Conservation (phyloP, 2,888 invertebrate species). For the Melipona beecheii region DNA sequence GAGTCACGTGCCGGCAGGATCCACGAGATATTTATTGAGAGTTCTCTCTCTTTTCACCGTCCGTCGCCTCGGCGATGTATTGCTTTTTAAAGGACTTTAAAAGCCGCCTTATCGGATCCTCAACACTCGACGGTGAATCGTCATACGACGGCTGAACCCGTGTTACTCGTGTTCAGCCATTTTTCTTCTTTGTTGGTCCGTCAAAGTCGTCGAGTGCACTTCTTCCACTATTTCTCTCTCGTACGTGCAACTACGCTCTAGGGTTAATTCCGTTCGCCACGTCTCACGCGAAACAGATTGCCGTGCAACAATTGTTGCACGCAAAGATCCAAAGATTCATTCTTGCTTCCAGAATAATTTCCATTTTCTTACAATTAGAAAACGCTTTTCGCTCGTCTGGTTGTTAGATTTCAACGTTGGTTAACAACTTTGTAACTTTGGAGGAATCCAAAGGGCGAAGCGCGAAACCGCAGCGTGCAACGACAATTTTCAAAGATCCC, state of each 20-base stretch:
- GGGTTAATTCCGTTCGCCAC: neutral
- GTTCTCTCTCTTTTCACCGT: slow-evolving; percentile 57
- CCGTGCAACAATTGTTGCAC: neutral
- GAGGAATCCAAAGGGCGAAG: slow-evolving; percentile 19
- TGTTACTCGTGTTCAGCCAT: slow-evolving; percentile 45
- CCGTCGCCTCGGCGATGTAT: slow-evolving; percentile 72
- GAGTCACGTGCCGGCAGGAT: slow-evolving; percentile 79
- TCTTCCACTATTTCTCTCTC: slow-evolving; percentile 20
- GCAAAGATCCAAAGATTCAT: neutral
- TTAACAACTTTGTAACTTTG: neutral
- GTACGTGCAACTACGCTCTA: neutral
- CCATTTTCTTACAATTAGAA: neutral
- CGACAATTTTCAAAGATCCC: slow-evolving; percentile 75
- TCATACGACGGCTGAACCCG: slow-evolving; percentile 37
- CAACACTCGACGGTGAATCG: slow-evolving; percentile 62
- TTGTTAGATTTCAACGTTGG: neutral
- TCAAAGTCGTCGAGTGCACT: slow-evolving; percentile 29
- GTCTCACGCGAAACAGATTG: too few species aligned
- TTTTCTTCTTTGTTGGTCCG: slow-evolving; percentile 45
- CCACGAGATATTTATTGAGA: slow-evolving; percentile 72
- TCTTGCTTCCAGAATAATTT: neutral
- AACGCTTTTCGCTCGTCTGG: too few species aligned
- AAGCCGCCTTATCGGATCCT: slow-evolving; percentile 74
- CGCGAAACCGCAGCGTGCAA: slow-evolving; percentile 45
- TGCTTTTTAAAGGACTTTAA: slow-evolving; percentile 81